Conservation (phyloP, 2,888 invertebrate species). For the Scelioninae gen. 2 region DNA sequence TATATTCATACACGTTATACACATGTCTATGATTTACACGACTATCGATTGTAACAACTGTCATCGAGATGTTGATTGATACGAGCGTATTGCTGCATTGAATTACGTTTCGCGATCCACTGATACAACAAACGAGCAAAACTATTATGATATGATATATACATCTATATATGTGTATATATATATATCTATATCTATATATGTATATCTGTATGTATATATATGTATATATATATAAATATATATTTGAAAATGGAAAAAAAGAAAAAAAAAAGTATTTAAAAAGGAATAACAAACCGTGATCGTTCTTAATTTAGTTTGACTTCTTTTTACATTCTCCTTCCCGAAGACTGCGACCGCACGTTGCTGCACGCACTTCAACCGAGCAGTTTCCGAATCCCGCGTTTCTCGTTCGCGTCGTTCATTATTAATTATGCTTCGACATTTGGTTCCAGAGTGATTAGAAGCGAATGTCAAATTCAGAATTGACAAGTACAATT, state of each 20-base stretch:
- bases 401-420: constrained; percentile 56
- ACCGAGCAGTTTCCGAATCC: not conserved
- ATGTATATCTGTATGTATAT: no score
- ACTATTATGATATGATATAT: constrained; percentile 39
- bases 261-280: constrained; percentile 48
- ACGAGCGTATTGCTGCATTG: constrained; percentile 43
- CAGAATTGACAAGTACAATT: no score
- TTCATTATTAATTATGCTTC: no score
- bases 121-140: constrained; percentile 49
- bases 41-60: constrained; percentile 51
- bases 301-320: constrained; percentile 53
- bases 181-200: no score
- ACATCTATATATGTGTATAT: no score
- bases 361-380: constrained; percentile 4
- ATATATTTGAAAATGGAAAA: no score
- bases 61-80: constrained; percentile 52
- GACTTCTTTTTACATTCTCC: constrained; percentile 43
- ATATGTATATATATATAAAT: no score
- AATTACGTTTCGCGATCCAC: constrained; percentile 55
- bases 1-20: constrained; percentile 48
- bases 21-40: constrained; percentile 46
- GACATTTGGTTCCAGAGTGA: no score
- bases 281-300: constrained; percentile 51
- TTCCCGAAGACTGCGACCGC: constrained; percentile 48
- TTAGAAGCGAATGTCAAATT: no score